Base-by-base conservation (phyloP, 2,797 vertebrate species). In the Microctenopoma stevenorrisi region DNA sequence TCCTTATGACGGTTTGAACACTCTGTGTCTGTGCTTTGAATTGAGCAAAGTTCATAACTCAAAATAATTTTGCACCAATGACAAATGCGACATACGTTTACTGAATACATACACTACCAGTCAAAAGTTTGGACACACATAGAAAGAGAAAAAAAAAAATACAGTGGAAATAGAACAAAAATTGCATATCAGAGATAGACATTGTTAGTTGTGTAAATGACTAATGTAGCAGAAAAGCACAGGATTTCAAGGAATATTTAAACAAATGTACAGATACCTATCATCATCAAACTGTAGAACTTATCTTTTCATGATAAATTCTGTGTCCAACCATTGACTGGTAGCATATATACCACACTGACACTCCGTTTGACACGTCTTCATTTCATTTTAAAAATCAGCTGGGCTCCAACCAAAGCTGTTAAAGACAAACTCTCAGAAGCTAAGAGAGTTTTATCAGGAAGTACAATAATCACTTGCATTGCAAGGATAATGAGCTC, bases 401-500 rank as follows among this genome's bases (percentile, higher is more conserved):
- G 87, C 86, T 86, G 83, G 85, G 81, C 86, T 89, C 85, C 83
- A 76, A 75, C 78, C 42, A 76, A 75, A 87, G 74, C 76, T 43
- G 59, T 75, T 70, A 50, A 62, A 77, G 71, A 75, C 70, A 56
- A 71, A 83, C 74, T 57, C 63, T 76, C 46, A 33, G 66, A 80
- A 64, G 61, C 72, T 57, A 65, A 72, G 51, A 83, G 64, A 81
- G 76, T 85, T 83, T 84, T 60, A 84, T 25, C 83, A 76, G 76
- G 76, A 82, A 88, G 78, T 71, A 73, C 82, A 88, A 89, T 82
- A 76, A 83, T 83, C 75, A 73, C 71, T 84, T 73, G 73, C 74
- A 82, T 86, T 84, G 82, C 64, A 46, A 63, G 64, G 89, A 88
- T 90, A 89, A 92, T 90, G 89, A 91, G 89, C 89, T 87, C 88